These are phyloP conservation scores for Melitaea cinxia DNA, from an alignment of 1,140 invertebrate genomes.

Conservation along the genomic window DNA sequence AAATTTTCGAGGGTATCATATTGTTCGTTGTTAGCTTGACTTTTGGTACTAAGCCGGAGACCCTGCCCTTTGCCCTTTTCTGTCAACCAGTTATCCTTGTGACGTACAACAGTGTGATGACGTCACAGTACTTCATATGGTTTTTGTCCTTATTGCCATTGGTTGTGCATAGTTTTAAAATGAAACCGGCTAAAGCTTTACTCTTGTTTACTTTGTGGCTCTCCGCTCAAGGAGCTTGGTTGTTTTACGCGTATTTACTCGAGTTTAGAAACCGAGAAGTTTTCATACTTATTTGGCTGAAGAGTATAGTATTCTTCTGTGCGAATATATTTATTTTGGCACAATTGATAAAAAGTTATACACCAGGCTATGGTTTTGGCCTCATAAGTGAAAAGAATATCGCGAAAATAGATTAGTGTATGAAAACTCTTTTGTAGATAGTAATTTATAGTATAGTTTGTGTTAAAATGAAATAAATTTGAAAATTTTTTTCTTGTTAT, in stretches of 20 bases:
- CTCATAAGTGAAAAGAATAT: background rate
- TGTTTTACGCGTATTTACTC: slow-evolving; percentile 94
- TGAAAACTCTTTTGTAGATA: slow-evolving; percentile 15
- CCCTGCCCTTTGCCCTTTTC: slow-evolving; percentile 93
- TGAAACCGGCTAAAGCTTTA: slow-evolving; percentile 79
- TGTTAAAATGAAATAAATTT: slow-evolving; percentile 39
- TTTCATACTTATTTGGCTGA: slow-evolving; percentile 90
- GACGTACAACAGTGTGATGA: slow-evolving; percentile 97
- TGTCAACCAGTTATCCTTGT: slow-evolving; percentile 94
- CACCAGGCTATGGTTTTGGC: slow-evolving; percentile 58
- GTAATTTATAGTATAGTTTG: slow-evolving; percentile 17
- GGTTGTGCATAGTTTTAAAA: slow-evolving; percentile 85
- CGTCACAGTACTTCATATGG: slow-evolving; percentile 99
- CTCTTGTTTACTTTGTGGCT: slow-evolving; percentile 87
- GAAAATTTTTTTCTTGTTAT: slow-evolving; percentile 23
- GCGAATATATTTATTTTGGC: slow-evolving; percentile 88
- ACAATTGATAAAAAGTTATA: slow-evolving; percentile 85
- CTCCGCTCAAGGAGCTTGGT: slow-evolving; percentile 91
- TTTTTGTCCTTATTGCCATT: slow-evolving; percentile 94
- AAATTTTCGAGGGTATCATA: slow-evolving; percentile 89
- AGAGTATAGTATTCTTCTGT: slow-evolving; percentile 89
- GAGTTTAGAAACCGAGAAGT: slow-evolving; percentile 94
- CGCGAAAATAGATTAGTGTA: background rate
- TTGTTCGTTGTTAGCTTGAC: slow-evolving; percentile 87
- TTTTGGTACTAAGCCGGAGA: slow-evolving; percentile 84